Evolutionary conservation across 2,888 invertebrate genomes (phyloP), one percentile per base, ranked within the genome.

Genomic region (Eubasilissa splendida): DNA sequence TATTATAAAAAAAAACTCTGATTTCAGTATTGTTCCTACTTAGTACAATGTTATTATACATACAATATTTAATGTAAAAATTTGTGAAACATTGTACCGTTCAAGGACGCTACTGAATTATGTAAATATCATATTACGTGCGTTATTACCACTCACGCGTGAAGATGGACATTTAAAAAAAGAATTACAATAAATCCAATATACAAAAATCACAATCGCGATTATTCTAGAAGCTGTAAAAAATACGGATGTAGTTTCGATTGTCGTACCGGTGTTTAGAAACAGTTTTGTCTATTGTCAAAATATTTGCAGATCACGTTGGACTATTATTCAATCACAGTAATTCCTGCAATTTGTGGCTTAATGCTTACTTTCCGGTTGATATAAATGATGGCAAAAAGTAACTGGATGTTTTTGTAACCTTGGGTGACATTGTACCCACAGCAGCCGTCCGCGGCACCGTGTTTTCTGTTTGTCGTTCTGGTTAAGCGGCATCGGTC

Each of bases 331-430:
- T 14, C 52, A 8, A 7, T n/a, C 52, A 52, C 14, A 52, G n/a
- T 8, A 50, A 68, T 68, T 5, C 14, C 52, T 4, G 68, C 50
- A 42, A n/a, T 68, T 68, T n/a, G 14, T n/a, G 11, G 33, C 50
- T 68, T 68, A 68, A 68, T 68, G 68, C 52, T 10, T 52, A 52
- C 22, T n/a, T 50, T 68, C 68, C 68, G 68, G 68, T 68, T 50
- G 14, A n/a, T 52, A 14, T 50, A 42, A 33, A 10, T 11, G 50
- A 33, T 50, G 68, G 68, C 14, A 52, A 52, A 50, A 68, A 14
- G 12, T 14, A 9, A 33, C 12, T 9, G 14, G 33, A 63, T 33
- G 33, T 63, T 33, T 33, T 63, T 63, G 31, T 52, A 14, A 68
- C 68, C 68, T 68, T 22, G 68, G 52, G 14, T 68, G 14, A 68